Percentiles rank a stretch among this genome's conserved stretches.
phyloP scores from a whole-genome alignment of 2,113 vertebrate species.

The Todiramphus saurophagus region DNA sequence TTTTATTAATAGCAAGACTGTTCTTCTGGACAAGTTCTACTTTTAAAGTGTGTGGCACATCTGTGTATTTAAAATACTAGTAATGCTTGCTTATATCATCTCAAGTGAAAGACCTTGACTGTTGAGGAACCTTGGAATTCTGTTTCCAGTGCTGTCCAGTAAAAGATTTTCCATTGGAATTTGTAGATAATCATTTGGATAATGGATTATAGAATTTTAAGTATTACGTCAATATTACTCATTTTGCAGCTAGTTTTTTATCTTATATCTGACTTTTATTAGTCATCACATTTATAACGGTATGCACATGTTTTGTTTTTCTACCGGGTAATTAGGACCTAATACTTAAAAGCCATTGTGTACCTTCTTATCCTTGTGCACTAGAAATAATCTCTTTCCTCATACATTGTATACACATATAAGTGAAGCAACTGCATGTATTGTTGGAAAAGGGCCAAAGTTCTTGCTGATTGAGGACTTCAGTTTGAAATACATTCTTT shows the following conservation, averaged over 20 bases:
- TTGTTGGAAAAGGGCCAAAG: background rate
- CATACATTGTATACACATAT: rapidly evolving
- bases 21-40: background rate
- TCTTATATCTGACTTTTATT: background rate
- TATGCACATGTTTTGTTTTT: background rate
- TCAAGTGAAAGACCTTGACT: background rate
- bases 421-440: background rate
- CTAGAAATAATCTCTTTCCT: background rate
- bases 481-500: background rate
- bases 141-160: background rate
- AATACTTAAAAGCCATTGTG: background rate
- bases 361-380: background rate
- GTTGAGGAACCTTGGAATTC: background rate
- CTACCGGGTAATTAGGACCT: background rate
- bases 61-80: background rate
- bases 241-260: background rate
- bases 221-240: background rate
- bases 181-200: background rate
- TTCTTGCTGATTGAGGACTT: background rate
- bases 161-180: background rate
- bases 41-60: background rate
- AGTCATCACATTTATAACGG: background rate
- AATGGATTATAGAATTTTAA: background rate
- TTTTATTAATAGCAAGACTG: background rate
- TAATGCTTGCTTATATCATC: background rate